Base-by-base conservation (phyloP, 1,140 invertebrate species). In the Procambarus virginalis region DNA sequence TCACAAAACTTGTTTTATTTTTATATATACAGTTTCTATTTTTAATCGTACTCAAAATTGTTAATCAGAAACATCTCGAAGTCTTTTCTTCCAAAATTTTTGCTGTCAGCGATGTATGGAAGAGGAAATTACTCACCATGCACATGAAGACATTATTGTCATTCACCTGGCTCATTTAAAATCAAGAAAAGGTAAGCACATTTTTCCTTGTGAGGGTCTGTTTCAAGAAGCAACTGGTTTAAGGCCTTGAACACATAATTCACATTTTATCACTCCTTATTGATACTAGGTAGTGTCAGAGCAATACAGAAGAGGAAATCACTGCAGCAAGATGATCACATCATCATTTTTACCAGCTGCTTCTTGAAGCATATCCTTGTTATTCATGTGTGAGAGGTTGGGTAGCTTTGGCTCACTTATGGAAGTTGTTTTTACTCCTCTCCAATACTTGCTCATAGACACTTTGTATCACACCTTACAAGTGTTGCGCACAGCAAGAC, bases 171-270 rank as follows among this genome's bases (percentile, higher is more conserved):
- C 75, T 89, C 88, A 79, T 34, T 34, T 90, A 84, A 78, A 84
- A 73, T 81, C 78, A 90, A 77, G 70, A 58, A 14, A 90, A 90
- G 89, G 89, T 90, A 90, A 90, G 89, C 89, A 51, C 58, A 90
- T 79, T 85, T 75, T 90, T 80, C 78, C 84, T 85, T 90, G 76
- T 85, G 89, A 85, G 83, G 89, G 89, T 90, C 89, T 90, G 89
- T 90, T 90, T 90, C 89, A 90, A 90, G 89, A 90, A 90, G 89
- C 89, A 85, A 81, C 64, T 84, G 80, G 81, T 83, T 77, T 89
- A 48, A 49, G 48, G 49, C 45, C 20, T 55, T 55, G 12, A 55
- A 12, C 51, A 55, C 68, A 73, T 73, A 73, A 17, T 51, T 49
- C 60, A 68, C 48, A 84, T 34, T 79, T 51, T 75, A 73, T 68